phyloP scores from a whole-genome alignment of 2,797 vertebrate species.

The Hemibagrus guttatus region DNA sequence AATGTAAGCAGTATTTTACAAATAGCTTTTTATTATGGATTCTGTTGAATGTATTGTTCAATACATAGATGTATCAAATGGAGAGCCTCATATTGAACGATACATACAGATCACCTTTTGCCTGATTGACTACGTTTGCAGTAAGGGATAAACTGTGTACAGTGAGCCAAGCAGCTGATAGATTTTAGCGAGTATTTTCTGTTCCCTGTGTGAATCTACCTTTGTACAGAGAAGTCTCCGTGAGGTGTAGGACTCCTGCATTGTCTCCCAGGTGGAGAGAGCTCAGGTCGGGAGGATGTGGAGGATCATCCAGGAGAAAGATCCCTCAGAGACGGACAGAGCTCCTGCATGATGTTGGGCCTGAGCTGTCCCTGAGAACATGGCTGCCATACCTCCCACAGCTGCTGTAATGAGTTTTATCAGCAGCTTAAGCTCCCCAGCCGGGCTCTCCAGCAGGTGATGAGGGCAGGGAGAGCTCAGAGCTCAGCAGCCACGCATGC shows the following conservation, averaged over 20 bases:
- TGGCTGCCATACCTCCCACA: constrained; percentile 49
- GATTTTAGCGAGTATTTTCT: neutral
- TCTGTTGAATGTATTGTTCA: neutral
- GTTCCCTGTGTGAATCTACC: constrained; percentile 39
- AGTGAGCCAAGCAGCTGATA: neutral
- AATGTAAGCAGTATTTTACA: neutral
- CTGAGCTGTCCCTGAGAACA: constrained; percentile 44
- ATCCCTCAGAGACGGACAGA: constrained; percentile 50
- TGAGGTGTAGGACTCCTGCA: constrained; percentile 36
- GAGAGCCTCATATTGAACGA: neutral
- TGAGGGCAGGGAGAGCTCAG: constrained; percentile 45
- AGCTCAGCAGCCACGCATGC: constrained; percentile 21
- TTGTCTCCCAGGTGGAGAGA: constrained; percentile 33
- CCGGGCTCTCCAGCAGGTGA: constrained; percentile 53
- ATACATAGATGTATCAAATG: neutral
- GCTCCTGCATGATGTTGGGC: constrained; percentile 34
- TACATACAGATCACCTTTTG: neutral
- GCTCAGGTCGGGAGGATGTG: constrained; percentile 54
- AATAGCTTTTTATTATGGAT: neutral
- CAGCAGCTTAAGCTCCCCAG: constrained; percentile 55
- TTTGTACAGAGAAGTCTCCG: constrained; percentile 20
- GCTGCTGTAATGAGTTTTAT: constrained; percentile 61
- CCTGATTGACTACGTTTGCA: neutral
- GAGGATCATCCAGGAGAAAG: constrained; percentile 56
- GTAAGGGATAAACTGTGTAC: neutral